Conservation (phyloP, 1,140 invertebrate genomes). For the Apis florea region DNA sequence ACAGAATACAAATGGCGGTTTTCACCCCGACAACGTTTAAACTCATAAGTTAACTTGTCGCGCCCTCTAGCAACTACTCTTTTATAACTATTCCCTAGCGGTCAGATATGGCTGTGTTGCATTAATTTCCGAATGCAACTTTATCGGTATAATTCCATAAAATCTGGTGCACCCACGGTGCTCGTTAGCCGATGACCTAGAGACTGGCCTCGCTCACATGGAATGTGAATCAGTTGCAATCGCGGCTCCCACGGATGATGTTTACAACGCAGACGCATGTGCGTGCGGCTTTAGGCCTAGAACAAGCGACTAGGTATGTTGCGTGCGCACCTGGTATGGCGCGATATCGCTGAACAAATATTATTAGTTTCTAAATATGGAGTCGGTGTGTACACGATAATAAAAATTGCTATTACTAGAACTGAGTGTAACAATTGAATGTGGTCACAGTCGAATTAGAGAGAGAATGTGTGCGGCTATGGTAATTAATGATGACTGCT, state of each 20-base stretch:
- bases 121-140: not conserved
- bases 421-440: not conserved
- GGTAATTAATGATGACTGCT: constrained; percentile 7
- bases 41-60: no score
- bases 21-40: not conserved
- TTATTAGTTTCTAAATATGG: constrained; percentile 50
- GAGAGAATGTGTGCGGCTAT: not conserved
- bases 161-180: constrained; percentile 46
- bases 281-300: constrained; percentile 41
- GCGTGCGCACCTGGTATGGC: constrained; percentile 28
- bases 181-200: constrained; percentile 57
- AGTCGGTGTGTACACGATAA: constrained; percentile 40
- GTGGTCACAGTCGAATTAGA: not conserved
- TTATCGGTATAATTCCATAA: constrained; percentile 46
- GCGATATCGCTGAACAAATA: not conserved
- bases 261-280: constrained; percentile 46
- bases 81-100: no score
- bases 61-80: not conserved
- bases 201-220: constrained; percentile 44
- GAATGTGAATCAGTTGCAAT: constrained; percentile 61
- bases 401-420: constrained; percentile 60
- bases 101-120: not conserved
- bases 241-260: constrained; percentile 58
- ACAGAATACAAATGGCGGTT: constrained; percentile 2
- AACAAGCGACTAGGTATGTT: constrained; percentile 30